phyloP scores from a whole-genome alignment of 2,113 vertebrate genomes.

The Ascaphus truei region DNA sequence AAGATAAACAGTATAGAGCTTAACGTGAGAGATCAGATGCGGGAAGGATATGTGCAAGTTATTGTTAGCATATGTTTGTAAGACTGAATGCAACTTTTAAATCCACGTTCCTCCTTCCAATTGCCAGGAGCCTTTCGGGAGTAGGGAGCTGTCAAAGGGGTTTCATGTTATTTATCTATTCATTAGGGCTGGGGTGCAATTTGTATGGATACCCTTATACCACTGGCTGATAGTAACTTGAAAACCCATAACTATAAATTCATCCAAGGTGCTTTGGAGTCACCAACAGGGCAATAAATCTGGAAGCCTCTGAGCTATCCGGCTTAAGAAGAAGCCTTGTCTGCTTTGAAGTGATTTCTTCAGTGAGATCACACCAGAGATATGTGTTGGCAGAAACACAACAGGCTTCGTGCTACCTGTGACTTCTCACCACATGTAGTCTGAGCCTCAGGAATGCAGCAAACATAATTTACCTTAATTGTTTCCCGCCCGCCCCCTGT shows the following conservation, averaged over 20 bases:
- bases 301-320: not conserved
- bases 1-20: no score
- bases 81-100: no score
- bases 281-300: not conserved
- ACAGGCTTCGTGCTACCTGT: not conserved
- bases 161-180: slow-evolving; percentile 46
- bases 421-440: not conserved
- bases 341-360: slow-evolving; percentile 30
- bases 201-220: slow-evolving; percentile 44
- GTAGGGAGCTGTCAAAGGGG: slow-evolving; percentile 53
- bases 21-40: no score
- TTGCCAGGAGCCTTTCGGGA: slow-evolving; percentile 39
- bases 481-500: not conserved
- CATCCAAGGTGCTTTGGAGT: not conserved
- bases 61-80: no score
- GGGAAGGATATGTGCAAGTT: no score
- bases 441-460: not conserved
- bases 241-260: slow-evolving; percentile 35
- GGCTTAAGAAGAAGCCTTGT: not conserved
- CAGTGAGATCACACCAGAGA: not conserved
- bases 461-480: not conserved
- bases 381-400: not conserved
- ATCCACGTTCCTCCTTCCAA: slow-evolving; percentile 39
- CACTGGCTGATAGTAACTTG: slow-evolving; percentile 42
- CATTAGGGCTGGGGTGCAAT: slow-evolving; percentile 36